These are phyloP conservation scores for Phalacrocorax brasilianus DNA, from an alignment of 2,113 vertebrate genomes.

Conservation along the genomic window DNA sequence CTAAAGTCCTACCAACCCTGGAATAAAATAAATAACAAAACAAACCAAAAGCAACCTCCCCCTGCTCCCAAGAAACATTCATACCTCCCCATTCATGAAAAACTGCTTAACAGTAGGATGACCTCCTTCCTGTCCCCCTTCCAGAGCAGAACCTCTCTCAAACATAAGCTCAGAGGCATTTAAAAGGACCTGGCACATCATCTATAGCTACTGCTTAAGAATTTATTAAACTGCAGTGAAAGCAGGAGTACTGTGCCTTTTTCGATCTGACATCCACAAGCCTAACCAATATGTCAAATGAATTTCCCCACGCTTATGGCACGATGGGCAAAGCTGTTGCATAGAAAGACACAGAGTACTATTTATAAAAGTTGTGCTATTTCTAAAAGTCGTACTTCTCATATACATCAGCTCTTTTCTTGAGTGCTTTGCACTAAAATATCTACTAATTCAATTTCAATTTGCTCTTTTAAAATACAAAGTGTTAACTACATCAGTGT, in stretches of 20 bases:
- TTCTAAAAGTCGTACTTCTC: background rate
- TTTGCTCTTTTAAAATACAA: background rate
- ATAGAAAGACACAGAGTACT: background rate
- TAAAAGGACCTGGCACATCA: background rate
- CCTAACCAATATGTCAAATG: background rate
- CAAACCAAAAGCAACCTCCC: background rate
- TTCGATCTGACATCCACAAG: background rate
- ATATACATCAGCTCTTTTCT: background rate
- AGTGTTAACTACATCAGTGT: background rate
- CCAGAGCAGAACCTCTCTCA: background rate
- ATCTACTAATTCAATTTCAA: background rate
- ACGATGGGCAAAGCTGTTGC: background rate
- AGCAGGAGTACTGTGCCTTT: background rate
- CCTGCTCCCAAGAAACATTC: background rate
- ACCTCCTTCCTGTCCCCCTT: background rate
- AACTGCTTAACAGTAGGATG: background rate
- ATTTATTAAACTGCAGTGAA: background rate
- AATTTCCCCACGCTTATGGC: accelerated
- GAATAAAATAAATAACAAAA: background rate
- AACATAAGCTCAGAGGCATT: background rate
- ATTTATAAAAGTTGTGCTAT: background rate
- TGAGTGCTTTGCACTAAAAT: background rate
- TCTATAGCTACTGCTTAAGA: background rate
- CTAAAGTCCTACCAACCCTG: background rate
- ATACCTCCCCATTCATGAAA: background rate